Evolutionary conservation across 2,113 vertebrate genomes (phyloP), one percentile per base, ranked within the genome.

Genomic region (Pseudorectes ferrugineus): DNA sequence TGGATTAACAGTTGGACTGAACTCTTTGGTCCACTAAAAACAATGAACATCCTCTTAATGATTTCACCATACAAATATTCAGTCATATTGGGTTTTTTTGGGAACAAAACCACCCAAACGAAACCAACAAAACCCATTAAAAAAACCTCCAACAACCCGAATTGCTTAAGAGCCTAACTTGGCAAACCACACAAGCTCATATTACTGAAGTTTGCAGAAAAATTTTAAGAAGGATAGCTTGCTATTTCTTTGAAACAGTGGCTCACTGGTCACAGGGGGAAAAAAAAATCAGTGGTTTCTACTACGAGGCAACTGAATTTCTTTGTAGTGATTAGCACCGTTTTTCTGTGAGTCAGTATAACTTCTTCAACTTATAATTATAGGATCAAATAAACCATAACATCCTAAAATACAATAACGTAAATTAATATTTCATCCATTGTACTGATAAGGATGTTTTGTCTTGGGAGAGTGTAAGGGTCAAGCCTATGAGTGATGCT

Each of bases 41-140:
- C 52, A 87, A 35, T 15, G 6, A 57, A 19, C 12, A 71, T 25
- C 2, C 3, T 61, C 5, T 48, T 57, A 57, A 33, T 62, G 21
- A 23, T 26, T 79, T 35, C 18, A 33, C 26, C 10, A 23, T 10
- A 14, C 1, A 55, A 28, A 38, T 46, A 26, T 35, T 86, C n/a
- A 71, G 12, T 5, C 3, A 38, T 46, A 3, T 12, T 4, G 2
- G 11, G 1, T 1, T 3, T 35, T 38, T 19, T 33, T 21, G 8
- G 10, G 16, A 85, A 48, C 29, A 52, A 19, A 5, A 3, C 6
- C 12, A 11, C 14, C 38, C 5, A 17, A 38, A 15, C 1, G 3
- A 61, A 55, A 33, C 13, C 2, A 55, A 21, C 9, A 38, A 58
- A 26, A 6, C 8, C 3, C 8, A 25, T 4, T 5, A 29, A 66